Evolutionary conservation across 2,888 invertebrate genomes (phyloP).

Genomic region (Hydrotaea cyrtoneurina): DNA sequence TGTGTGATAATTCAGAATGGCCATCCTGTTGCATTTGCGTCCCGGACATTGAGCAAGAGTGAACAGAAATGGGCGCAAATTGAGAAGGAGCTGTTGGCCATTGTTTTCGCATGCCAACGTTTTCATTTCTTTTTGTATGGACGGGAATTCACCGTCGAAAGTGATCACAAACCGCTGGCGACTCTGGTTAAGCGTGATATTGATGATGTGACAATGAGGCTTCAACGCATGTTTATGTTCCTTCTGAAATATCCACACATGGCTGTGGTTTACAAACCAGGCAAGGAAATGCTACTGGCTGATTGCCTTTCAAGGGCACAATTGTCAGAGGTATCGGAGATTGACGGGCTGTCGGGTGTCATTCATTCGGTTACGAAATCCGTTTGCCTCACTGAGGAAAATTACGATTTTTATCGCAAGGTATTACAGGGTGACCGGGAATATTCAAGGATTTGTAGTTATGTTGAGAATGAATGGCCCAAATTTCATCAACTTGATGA

Average conservation of each 20-base stretch:
- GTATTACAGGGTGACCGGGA: neutral
- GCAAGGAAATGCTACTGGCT: constrained; percentile 60
- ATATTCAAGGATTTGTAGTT: neutral
- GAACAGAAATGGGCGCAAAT: constrained; percentile 77
- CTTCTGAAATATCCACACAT: constrained; percentile 71
- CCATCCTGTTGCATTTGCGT: constrained; percentile 75
- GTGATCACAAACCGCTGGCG: constrained; percentile 75
- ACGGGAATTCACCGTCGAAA: constrained; percentile 68
- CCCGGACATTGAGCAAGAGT: constrained; percentile 71
- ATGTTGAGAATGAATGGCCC: neutral
- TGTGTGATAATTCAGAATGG: constrained; percentile 74
- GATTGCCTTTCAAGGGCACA: constrained; percentile 66
- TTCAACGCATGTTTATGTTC: constrained; percentile 70
- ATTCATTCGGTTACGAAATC: constrained; percentile 39
- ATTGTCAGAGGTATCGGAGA: constrained; percentile 42
- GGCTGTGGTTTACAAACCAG: constrained; percentile 69
- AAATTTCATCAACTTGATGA: no score
- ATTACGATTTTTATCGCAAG: constrained; percentile 34
- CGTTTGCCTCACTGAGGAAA: constrained; percentile 57
- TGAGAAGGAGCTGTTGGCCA: constrained; percentile 77
- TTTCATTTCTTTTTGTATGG: constrained; percentile 75
- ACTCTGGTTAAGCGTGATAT: constrained; percentile 70
- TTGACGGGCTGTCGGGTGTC: constrained; percentile 17
- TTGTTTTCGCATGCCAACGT: constrained; percentile 73
- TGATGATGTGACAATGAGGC: constrained; percentile 71